Conservation (phyloP, 2,797 vertebrate genomes). For the Amblyraja radiata region DNA sequence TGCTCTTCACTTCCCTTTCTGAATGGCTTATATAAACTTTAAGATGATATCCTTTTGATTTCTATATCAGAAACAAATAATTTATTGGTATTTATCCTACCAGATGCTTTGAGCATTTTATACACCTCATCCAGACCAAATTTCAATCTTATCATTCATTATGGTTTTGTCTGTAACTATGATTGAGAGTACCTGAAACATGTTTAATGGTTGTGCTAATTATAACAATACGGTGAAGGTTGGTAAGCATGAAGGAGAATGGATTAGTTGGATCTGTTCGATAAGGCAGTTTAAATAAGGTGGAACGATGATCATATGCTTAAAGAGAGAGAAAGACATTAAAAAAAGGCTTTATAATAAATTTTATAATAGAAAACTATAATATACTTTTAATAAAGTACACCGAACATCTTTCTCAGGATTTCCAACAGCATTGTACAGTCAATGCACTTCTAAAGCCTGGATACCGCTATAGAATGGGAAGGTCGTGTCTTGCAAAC, state of each 20-base stretch:
- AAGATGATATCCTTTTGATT: neutral
- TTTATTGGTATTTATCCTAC: too few relatives aligned
- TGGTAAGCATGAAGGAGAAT: neutral
- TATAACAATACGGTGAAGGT: neutral
- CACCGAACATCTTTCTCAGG: too few relatives aligned
- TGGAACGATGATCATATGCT: neutral
- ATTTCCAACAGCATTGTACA: too few relatives aligned
- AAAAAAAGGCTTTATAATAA: too few relatives aligned
- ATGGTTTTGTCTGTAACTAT: neutral
- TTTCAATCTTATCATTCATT: neutral
- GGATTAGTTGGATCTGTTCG: neutral
- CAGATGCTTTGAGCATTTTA: too few relatives aligned
- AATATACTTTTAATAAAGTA: too few relatives aligned
- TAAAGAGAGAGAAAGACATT: too few relatives aligned
- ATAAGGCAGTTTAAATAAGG: neutral
- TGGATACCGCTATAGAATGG: too few relatives aligned
- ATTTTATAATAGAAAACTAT: too few relatives aligned
- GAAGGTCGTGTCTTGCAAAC: too few relatives aligned
- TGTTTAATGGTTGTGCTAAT: neutral
- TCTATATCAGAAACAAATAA: neutral
- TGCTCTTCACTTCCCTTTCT: neutral
- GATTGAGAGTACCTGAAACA: neutral
- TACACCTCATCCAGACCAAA: neutral
- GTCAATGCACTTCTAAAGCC: too few relatives aligned
- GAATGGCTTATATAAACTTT: neutral